These are phyloP conservation scores for Pyrochroa serraticornis DNA, from an alignment of 2,888 invertebrate species.

Conservation along the genomic window DNA sequence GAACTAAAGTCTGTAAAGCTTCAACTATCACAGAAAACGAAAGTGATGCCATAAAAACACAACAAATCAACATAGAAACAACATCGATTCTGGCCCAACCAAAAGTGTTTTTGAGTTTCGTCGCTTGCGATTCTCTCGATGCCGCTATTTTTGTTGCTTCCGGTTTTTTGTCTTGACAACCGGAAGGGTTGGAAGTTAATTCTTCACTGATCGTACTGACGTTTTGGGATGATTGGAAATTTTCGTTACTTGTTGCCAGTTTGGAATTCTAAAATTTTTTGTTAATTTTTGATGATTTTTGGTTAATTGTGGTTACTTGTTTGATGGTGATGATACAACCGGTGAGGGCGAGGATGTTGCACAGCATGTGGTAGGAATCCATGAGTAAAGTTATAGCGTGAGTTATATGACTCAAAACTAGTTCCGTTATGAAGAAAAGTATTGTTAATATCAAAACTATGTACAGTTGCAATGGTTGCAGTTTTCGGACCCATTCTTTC, in stretches of 20 bases:
- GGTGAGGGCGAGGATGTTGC: slow-evolving; percentile 85
- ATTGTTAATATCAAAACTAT: slow-evolving; percentile 74
- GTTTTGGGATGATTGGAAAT: slow-evolving; percentile 2
- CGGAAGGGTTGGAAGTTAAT: slow-evolving; percentile 19
- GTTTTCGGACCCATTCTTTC: slow-evolving; percentile 76
- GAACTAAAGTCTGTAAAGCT: slow-evolving; percentile 79
- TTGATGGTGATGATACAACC: slow-evolving; percentile 81
- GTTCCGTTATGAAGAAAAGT: slow-evolving; percentile 79
- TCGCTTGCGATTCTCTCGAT: slow-evolving; percentile 60
- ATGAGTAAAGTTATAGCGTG: slow-evolving; percentile 91
- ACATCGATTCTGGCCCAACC: slow-evolving; percentile 92
- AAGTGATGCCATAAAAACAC: slow-evolving; percentile 81
- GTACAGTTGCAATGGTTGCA: slow-evolving; percentile 77
- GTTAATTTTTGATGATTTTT: too few relatives aligned
- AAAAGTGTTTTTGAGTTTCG: slow-evolving; percentile 81
- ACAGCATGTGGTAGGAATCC: slow-evolving; percentile 93
- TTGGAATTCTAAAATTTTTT: background rate
- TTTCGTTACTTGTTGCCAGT: background rate
- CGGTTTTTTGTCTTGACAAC: slow-evolving; percentile 33
- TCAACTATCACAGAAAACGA: slow-evolving; percentile 83
- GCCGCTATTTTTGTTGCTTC: slow-evolving; percentile 31
- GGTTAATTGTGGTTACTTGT: slow-evolving; percentile 60
- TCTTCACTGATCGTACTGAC: slow-evolving; percentile 31
- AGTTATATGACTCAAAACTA: slow-evolving; percentile 86
- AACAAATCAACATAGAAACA: slow-evolving; percentile 80